Evolutionary conservation across 2,888 invertebrate genomes (phyloP).

Genomic region (Pimpla rufipes): DNA sequence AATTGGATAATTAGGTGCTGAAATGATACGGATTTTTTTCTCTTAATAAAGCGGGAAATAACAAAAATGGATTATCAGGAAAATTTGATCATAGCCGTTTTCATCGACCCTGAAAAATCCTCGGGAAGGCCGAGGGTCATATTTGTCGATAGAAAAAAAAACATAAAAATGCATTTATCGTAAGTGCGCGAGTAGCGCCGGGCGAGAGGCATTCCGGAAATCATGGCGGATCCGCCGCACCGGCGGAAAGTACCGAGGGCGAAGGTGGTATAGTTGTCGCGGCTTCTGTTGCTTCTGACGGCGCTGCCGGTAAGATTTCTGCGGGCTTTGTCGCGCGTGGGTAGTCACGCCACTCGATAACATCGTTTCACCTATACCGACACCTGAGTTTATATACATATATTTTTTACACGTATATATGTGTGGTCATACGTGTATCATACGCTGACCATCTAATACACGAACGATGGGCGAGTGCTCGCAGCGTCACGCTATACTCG

Average conservation of each 20-base stretch:
- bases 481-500: conserved; percentile 18
- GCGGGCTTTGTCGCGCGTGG: conserved; percentile 44
- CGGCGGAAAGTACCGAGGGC: conserved; percentile 28
- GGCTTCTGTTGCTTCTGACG: conserved; percentile 24
- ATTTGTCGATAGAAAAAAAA: background rate
- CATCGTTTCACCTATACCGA: conserved; percentile 42
- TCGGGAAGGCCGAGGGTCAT: background rate
- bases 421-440: too few species aligned
- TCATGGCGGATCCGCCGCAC: conserved; percentile 30
- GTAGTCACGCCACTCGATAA: conserved; percentile 51
- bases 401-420: too few species aligned
- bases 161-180: conserved; percentile 28
- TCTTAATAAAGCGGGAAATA: too few species aligned
- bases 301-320: conserved; percentile 1
- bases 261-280: conserved; percentile 5
- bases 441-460: conserved; percentile 14
- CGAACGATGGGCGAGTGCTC: conserved; percentile 11
- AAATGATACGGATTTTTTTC: too few species aligned
- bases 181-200: background rate
- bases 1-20: too few species aligned
- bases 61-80: too few species aligned
- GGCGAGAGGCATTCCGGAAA: conserved; percentile 31
- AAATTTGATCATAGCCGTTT: background rate
- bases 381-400: background rate
- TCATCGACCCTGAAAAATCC: background rate